These are phyloP conservation scores for Calameuta idolon DNA, from an alignment of 2,888 invertebrate species.

Conservation along the genomic window DNA sequence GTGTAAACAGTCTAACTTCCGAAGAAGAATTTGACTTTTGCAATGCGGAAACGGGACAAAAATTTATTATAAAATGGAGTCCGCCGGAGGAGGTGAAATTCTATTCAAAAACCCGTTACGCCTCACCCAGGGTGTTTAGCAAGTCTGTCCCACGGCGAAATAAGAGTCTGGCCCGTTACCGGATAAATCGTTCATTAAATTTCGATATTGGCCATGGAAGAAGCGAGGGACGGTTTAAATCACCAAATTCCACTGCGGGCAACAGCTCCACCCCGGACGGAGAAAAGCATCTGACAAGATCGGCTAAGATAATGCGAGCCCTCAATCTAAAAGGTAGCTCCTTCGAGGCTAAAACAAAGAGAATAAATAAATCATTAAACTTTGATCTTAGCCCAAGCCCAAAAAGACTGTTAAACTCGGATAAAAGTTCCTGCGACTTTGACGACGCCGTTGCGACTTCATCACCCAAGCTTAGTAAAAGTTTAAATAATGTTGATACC, in stretches of 20 bases:
- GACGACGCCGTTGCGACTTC: not conserved
- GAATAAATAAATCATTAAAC: constrained; percentile 54
- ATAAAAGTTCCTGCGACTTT: constrained; percentile 24
- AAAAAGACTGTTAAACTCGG: constrained; percentile 34
- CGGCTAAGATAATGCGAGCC: constrained; percentile 58
- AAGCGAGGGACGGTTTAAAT: constrained; percentile 35
- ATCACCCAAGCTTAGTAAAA: constrained; percentile 40
- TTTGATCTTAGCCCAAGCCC: constrained; percentile 54
- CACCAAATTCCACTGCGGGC: constrained; percentile 42
- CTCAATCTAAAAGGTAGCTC: constrained; percentile 48
- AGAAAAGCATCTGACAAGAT: constrained; percentile 47
- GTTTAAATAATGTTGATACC: constrained; percentile 43
- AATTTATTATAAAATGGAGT: constrained; percentile 42
- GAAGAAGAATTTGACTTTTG: constrained; percentile 42
- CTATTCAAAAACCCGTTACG: constrained; percentile 40
- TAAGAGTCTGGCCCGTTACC: constrained; percentile 39
- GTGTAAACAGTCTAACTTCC: constrained; percentile 25
- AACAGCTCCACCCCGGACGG: constrained; percentile 30
- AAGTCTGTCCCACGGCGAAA: constrained; percentile 48
- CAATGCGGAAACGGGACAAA: constrained; percentile 37
- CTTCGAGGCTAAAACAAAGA: constrained; percentile 36
- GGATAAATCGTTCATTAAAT: constrained; percentile 52
- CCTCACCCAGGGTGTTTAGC: constrained; percentile 39
- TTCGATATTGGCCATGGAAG: constrained; percentile 41
- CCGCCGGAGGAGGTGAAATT: constrained; percentile 41